Base-by-base conservation (phyloP, 2,797 vertebrate species). In the Hydrocynus forskahlii region DNA sequence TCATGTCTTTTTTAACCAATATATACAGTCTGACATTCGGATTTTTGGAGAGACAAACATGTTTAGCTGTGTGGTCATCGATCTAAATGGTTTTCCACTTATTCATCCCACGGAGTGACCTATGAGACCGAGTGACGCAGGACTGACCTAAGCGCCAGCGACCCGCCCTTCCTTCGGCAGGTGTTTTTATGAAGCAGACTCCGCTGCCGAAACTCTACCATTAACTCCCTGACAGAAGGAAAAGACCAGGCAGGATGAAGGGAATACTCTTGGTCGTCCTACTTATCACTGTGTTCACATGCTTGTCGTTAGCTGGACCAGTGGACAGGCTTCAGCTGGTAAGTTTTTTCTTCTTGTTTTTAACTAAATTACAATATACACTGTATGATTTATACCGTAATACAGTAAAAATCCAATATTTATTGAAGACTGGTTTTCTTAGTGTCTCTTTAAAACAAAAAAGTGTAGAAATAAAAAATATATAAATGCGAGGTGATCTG, bases 291-390 rank as follows among this genome's bases (percentile, higher is more conserved):
- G 1, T 70, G 54, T 48, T 87, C 38, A 60, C 4, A 71, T 73
- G 35, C 75, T 45, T 40, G 13, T 76, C 75, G 12, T 14, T 77
- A 19, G 80, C 80, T 57, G 60, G 79, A 6, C 82, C 84, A 16
- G 57, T 84, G 67, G 35, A 79, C 67, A 67, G 71, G 21, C 71
- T 81, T 78, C 80, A 78, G 17, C 48, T 76, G 84, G 86, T 87
- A 80, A 14, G 45, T 14, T 2, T 35, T 35, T 35, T 35, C 4
- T 35, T 35, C 7, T 63, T 50, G 2, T 38, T 17, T 66, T 66
- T 0, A 14, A 19, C 16, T 8, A 38, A 38, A 64, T 29, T 29
- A 29, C 29, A 54, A 54, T 19, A 54, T 19, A 54, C 12, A 17
- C 52, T 19, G 17, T 19, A 6, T 19, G 14, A 54, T 19, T 54